phyloP scores from a whole-genome alignment of 2,888 invertebrate species.

The Xylocampa areola region DNA sequence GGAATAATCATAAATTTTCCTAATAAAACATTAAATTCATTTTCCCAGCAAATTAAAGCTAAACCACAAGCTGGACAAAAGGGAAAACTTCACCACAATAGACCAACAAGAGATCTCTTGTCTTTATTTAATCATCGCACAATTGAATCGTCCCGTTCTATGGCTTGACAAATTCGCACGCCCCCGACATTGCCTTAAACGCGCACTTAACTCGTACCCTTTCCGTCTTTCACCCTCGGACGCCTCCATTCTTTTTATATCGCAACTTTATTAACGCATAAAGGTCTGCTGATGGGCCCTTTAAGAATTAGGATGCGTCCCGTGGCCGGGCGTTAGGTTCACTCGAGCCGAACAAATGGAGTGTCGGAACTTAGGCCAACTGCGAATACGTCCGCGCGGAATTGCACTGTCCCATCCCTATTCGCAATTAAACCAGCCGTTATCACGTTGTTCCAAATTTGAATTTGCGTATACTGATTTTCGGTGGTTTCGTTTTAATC shows the following conservation, averaged over 20 bases:
- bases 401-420: constrained; percentile 74
- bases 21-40: constrained; percentile 46
- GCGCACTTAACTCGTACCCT: constrained; percentile 88
- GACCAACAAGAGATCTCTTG: constrained; percentile 72
- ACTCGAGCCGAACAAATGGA: constrained; percentile 86
- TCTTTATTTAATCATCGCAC: constrained; percentile 86
- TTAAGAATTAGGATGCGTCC: constrained; percentile 89
- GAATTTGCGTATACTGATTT: constrained; percentile 73
- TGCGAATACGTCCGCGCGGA: constrained; percentile 66
- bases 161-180: constrained; percentile 88
- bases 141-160: constrained; percentile 84
- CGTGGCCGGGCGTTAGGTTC: constrained; percentile 77
- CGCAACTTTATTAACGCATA: constrained; percentile 90
- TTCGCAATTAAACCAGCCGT: constrained; percentile 80
- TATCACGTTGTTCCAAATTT: constrained; percentile 82
- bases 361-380: constrained; percentile 76
- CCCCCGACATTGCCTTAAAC: constrained; percentile 88
- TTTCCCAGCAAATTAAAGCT: constrained; percentile 34
- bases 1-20: constrained; percentile 35
- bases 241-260: constrained; percentile 89
- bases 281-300: constrained; percentile 89
- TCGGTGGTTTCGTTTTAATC: constrained; percentile 58
- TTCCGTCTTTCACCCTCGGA: constrained; percentile 87
- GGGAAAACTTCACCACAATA: constrained; percentile 66
- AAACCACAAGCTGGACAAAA: constrained; percentile 58